A percentile compares a stretch with the other conserved stretches of the same genome.
Conservation (phyloP, 1,140 invertebrate species). For the Euwallacea similis region DNA sequence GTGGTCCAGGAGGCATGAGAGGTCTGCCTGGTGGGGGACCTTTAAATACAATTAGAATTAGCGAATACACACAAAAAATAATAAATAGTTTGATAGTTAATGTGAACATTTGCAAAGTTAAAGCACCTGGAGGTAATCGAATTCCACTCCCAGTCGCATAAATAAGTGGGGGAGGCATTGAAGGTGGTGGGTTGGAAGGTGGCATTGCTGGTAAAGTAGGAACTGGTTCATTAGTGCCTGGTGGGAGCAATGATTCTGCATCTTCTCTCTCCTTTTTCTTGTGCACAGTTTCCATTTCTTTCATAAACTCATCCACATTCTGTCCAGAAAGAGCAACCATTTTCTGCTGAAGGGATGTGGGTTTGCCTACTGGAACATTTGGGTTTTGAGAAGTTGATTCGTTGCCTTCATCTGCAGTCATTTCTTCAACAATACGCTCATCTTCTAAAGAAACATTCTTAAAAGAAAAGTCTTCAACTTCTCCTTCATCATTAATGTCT, state of each 20-base stretch:
- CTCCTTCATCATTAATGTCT: constrained; percentile 67
- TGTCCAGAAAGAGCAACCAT: constrained; percentile 85
- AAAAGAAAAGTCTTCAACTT: constrained; percentile 56
- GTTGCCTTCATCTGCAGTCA: not conserved
- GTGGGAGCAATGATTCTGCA: constrained; percentile 50
- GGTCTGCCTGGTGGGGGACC: constrained; percentile 66
- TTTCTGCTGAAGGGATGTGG: constrained; percentile 76
- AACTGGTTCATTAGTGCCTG: constrained; percentile 49
- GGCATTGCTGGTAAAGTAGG: constrained; percentile 51
- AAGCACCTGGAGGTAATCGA: constrained; percentile 57
- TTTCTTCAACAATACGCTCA: constrained; percentile 17
- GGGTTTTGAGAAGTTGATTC: not conserved
- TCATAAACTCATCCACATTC: constrained; percentile 90
- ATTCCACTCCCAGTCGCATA: constrained; percentile 51
- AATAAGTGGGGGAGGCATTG: constrained; percentile 60
- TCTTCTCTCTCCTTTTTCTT: constrained; percentile 71
- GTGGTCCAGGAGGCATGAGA: constrained; percentile 66
- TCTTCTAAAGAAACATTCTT: constrained; percentile 46
- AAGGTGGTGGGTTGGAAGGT: constrained; percentile 59
- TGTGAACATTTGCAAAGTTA: too few species aligned
- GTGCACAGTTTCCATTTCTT: constrained; percentile 85
- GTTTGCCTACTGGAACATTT: constrained; percentile 55
- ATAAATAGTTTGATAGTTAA: constrained; percentile 41
- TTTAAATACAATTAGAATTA: not conserved
- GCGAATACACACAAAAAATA: not conserved